Conservation (phyloP, 2,888 invertebrate genomes). For the Ashinkailepas kermadecensis region DNA sequence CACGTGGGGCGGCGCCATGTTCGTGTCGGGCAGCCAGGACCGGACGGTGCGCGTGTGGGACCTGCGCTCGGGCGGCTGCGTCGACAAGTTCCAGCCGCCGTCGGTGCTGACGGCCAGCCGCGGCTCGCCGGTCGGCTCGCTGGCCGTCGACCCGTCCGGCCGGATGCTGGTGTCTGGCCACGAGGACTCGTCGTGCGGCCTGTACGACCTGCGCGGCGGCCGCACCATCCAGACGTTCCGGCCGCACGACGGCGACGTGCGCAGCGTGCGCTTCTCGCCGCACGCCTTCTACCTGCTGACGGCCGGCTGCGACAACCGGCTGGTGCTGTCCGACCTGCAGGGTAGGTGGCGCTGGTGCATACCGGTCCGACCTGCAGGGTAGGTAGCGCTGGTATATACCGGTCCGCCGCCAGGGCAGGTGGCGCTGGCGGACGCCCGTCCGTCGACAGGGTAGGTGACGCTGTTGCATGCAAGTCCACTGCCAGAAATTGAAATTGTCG, state of each 20-base stretch:
- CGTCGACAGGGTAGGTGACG: neutral
- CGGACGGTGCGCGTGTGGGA: conserved; percentile 98
- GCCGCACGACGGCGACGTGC: conserved; percentile 86
- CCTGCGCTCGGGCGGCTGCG: conserved; percentile 83
- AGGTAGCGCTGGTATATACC: neutral
- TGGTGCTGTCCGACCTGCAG: conserved; percentile 90
- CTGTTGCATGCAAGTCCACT: no score
- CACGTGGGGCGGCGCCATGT: conserved; percentile 96
- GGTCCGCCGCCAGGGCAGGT: neutral
- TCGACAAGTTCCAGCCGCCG: conserved; percentile 76
- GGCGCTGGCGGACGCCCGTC: neutral
- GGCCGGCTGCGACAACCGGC: conserved; percentile 89
- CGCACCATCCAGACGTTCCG: conserved; percentile 88
- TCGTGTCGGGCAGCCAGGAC: conserved; percentile 95
- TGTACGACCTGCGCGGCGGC: conserved; percentile 70
- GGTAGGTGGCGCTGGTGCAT: conserved; percentile 44
- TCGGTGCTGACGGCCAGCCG: conserved; percentile 40
- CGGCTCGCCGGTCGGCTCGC: conserved; percentile 81
- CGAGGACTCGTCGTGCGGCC: conserved; percentile 84
- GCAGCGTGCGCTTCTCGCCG: conserved; percentile 93
- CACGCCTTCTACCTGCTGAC: conserved; percentile 95
- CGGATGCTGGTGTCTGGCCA: conserved; percentile 91
- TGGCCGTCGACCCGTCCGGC: conserved; percentile 94
- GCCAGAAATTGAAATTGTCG: no score
- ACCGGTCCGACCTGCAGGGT: neutral